Base-by-base conservation (phyloP, 2,888 invertebrate species). In the Euzetes globulus region DNA sequence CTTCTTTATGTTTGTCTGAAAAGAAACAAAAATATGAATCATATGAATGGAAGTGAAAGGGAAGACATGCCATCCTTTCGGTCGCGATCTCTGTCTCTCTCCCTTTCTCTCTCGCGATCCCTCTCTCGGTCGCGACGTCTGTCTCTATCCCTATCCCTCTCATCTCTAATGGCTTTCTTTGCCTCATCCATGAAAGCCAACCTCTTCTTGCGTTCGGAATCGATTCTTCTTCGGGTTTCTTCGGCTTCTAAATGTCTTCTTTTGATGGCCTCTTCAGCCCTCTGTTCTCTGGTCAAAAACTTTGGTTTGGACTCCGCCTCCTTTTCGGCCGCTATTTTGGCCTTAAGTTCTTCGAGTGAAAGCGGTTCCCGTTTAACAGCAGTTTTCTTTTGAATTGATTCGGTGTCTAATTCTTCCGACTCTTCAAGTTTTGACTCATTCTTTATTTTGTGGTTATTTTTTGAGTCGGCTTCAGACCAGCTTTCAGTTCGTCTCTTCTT, bases 251-350 rank as follows among this genome's bases (percentile, higher is more conserved):
- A 91, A 80, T 94, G 91, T 0, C 99, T 87, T 72, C 91, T 87
- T 81, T 91, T 90, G 19, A 99, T 80, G 0, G 99, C 99, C 80
- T 94, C 88, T 0, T 89, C 90, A 0, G 90, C 92, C 80, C 99
- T 87, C 82, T 99, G 94, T 82, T 96, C 96, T 85, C 97, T 98
- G 0, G 94, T 92, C 50, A 99, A 85, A 82, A 99, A 99, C 41
- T 95, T 94, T 0, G 99, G 99, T 83, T 97, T 98, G 79, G 94
- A 92, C 72, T 92, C 87, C 1, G 92, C 94, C 80, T 91, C 92
- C 82, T 97, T 95, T 81, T 96, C 96, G 0, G 93, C 93, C 0
- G 52, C 41, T 11, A 74, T 25, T 83, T 95, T 96, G 0, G 93
- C 91, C 70, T 99, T 84, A 55, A 99, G 83, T 82, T 99, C 97